Base-by-base conservation (phyloP, 2,888 invertebrate genomes). In the Epiblema foenella region DNA sequence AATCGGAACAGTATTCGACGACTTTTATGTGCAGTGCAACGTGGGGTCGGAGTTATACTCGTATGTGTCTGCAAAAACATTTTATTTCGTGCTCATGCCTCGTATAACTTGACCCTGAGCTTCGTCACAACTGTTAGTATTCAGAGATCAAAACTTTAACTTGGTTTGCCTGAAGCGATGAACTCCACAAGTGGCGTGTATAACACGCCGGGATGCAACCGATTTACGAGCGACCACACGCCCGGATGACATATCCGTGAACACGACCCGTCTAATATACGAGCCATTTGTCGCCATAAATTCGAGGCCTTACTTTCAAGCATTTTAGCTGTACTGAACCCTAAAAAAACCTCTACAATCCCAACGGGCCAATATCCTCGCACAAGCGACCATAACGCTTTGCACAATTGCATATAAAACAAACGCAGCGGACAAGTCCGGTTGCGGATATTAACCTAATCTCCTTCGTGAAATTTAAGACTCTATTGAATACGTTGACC, bases 161-260 rank as follows among this genome's bases (percentile, higher is more conserved):
- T 1, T 46, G 46, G 46, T n/a, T 46, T 1, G 46, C 46, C 5
- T 15, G 42, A 12, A n/a, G n/a, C n/a, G 15, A n/a, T n/a, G 46
- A 42, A 15, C n/a, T 46, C 46, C 7, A 12, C 12, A 46, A 46
- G 46, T 12, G n/a, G n/a, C n/a, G 46, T n/a, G 15, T n/a, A 46
- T 46, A 46, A 46, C 42, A 46, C 42, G 12, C 46, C n/a, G 12
- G 62, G 66, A 74, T 78, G 77, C 79, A 81, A 78, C 81, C 74
- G 82, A 81, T 85, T 84, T 84, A 85, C 79, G 84, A 81, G 77
- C 76, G 79, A 79, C 78, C 81, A 78, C 82, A 80, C 82, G 73
- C 76, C 75, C 75, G 71, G 75, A 68, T 62, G 70, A 77, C 78
- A 78, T 77, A 77, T 77, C 77, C 68, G 67, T 75, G 77, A 62